Conservation (phyloP, 1,140 invertebrate genomes). For the Heliconius hewitsoni region DNA sequence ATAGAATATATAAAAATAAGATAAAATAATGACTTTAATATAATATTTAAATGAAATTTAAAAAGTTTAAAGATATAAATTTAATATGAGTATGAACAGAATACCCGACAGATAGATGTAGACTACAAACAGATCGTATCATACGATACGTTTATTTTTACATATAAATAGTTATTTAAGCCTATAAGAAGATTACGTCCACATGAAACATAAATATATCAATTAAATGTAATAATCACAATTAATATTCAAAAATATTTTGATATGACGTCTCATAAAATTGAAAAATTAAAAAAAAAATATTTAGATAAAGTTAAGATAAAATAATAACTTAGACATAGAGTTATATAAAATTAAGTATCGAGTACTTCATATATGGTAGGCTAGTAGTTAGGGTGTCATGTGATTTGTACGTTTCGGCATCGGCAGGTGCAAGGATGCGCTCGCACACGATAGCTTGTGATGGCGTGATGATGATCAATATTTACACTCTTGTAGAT, state of each 20-base stretch:
- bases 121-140: not conserved
- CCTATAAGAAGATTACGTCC: not conserved
- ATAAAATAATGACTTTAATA: not conserved
- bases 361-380: not conserved
- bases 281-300: too few species aligned
- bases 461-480: conserved; percentile 71
- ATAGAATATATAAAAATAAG: not conserved
- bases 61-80: too few species aligned
- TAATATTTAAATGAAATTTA: too few species aligned
- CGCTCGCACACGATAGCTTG: conserved; percentile 50
- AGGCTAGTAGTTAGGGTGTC: not conserved
- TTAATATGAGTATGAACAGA: too few species aligned
- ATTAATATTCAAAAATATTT: too few species aligned
- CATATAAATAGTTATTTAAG: conserved; percentile 6
- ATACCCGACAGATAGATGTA: not conserved
- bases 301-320: not conserved
- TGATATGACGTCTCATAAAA: too few species aligned
- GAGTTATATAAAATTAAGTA: not conserved
- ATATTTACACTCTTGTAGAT: conserved; percentile 70
- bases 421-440: conserved; percentile 57
- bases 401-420: conserved; percentile 19
- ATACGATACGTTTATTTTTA: not conserved
- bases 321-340: not conserved
- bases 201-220: not conserved
- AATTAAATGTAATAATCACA: too few species aligned